Percentiles rank a stretch among this genome's conserved stretches.
These are phyloP conservation scores for Phyllotreta cruciferae DNA, from an alignment of 2,888 invertebrate genomes.

Conservation along the genomic window DNA sequence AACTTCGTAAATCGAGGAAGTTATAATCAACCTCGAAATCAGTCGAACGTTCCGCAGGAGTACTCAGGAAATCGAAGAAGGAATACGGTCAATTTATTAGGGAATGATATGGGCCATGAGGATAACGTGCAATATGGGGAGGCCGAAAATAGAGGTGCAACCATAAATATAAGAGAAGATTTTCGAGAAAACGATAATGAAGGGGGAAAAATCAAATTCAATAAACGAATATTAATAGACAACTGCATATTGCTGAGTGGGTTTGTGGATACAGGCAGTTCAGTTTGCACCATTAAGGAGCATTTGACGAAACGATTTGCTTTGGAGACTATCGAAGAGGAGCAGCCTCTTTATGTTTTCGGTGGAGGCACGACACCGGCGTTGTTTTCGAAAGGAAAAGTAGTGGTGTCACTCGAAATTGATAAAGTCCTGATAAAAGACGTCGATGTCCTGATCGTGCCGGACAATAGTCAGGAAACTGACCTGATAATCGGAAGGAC, in stretches of 20 bases:
- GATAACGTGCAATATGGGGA: not conserved
- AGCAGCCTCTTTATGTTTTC: slow-evolving; percentile 13
- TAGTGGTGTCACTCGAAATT: slow-evolving; percentile 5
- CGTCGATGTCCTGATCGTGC: slow-evolving; percentile 40
- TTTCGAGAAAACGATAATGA: no score
- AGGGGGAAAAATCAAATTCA: not conserved
- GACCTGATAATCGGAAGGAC: slow-evolving; percentile 43
- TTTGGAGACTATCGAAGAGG: slow-evolving; percentile 1
- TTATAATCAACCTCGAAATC: not conserved
- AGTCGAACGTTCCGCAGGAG: not conserved
- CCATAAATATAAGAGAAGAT: no score
- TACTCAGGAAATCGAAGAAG: not conserved
- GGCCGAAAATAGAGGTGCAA: no score
- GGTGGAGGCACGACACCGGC: slow-evolving; percentile 3
- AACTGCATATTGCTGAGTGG: slow-evolving; percentile 5
- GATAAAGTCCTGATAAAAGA: slow-evolving; percentile 35
- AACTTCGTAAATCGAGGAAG: slow-evolving; percentile 8
- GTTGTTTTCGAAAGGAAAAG: not conserved
- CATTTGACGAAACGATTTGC: slow-evolving; percentile 26
- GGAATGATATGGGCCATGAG: no score
- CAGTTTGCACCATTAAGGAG: slow-evolving; percentile 40
- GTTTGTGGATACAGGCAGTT: slow-evolving; percentile 41
- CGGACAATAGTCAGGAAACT: slow-evolving; percentile 40
- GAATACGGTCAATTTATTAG: not conserved
- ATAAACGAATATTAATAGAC: slow-evolving; percentile 9